phyloP scores from a whole-genome alignment of 2,888 invertebrate species.

The Stenotaenia linearis region DNA sequence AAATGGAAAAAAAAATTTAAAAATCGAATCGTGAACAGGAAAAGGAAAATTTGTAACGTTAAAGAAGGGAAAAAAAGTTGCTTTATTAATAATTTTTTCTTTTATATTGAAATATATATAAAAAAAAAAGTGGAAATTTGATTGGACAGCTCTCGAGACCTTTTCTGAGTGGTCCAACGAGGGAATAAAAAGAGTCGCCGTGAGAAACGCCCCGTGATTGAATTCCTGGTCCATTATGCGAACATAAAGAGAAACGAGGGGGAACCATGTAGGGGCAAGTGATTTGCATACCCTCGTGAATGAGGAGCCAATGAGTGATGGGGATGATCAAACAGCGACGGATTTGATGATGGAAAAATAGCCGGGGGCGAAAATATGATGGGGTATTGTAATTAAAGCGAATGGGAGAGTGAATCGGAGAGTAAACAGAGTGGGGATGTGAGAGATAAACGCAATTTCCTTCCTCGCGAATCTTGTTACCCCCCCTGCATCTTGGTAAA shows the following conservation, averaged over 20 bases:
- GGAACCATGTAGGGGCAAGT: neutral
- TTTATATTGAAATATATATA: neutral
- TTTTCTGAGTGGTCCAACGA: neutral
- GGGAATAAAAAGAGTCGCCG: neutral
- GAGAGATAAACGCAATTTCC: neutral
- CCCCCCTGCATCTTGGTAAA: neutral
- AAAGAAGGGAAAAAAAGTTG: no score
- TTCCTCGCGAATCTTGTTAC: neutral
- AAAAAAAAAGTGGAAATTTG: neutral
- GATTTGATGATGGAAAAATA: neutral
- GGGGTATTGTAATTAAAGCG: neutral
- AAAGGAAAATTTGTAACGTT: neutral
- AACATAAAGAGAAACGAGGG: neutral
- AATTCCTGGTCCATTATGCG: neutral
- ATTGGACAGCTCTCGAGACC: neutral
- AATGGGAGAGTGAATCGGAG: neutral
- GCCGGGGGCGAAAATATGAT: neutral
- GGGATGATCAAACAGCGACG: neutral
- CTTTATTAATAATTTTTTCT: neutral
- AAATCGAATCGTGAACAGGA: neutral
- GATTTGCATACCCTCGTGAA: neutral
- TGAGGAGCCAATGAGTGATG: neutral
- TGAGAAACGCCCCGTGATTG: constrained; percentile 1
- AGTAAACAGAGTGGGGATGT: neutral
- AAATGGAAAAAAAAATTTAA: no score